Conservation (phyloP, 2,888 invertebrate genomes). For the Hypselothyrea guttata region DNA sequence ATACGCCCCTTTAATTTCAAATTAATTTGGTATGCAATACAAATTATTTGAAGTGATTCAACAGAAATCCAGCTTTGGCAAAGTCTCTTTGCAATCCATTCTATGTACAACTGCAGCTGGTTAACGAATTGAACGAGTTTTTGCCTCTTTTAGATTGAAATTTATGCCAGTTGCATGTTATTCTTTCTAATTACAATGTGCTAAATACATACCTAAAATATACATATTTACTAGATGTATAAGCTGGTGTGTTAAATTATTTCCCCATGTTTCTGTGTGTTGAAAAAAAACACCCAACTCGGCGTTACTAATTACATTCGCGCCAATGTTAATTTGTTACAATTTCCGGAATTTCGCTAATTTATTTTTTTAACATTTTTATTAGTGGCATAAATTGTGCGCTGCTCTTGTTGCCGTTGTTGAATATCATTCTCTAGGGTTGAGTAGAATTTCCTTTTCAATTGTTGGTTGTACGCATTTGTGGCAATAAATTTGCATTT, state of each 20-base stretch:
- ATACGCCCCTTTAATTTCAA: slow-evolving; percentile 34
- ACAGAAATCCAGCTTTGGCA: slow-evolving; percentile 42
- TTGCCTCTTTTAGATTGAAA: background rate
- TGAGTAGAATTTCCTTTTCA: slow-evolving; percentile 56
- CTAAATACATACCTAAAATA: slow-evolving; percentile 7
- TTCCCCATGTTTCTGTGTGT: slow-evolving; percentile 21
- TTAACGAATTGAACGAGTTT: background rate
- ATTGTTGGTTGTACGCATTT: slow-evolving; percentile 44
- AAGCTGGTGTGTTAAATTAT: slow-evolving; percentile 31
- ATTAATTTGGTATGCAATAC: slow-evolving; percentile 37
- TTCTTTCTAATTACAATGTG: slow-evolving; percentile 24
- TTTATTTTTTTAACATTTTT: slow-evolving; percentile 69
- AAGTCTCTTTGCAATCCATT: slow-evolving; percentile 10
- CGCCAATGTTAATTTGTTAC: slow-evolving; percentile 79
- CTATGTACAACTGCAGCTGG: slow-evolving; percentile 19
- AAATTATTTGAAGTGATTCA: slow-evolving; percentile 70
- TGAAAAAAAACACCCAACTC: slow-evolving; percentile 44
- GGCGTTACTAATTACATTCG: slow-evolving; percentile 78
- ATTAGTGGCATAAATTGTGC: slow-evolving; percentile 67
- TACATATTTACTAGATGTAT: slow-evolving; percentile 13
- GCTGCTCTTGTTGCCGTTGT: slow-evolving; percentile 14
- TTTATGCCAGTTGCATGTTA: slow-evolving; percentile 26
- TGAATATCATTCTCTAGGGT: slow-evolving; percentile 32
- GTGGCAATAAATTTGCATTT: slow-evolving; percentile 61
- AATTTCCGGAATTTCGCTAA: slow-evolving; percentile 79